Base-by-base conservation (phyloP, 1,140 invertebrate species). In the Magallana ariakensis region DNA sequence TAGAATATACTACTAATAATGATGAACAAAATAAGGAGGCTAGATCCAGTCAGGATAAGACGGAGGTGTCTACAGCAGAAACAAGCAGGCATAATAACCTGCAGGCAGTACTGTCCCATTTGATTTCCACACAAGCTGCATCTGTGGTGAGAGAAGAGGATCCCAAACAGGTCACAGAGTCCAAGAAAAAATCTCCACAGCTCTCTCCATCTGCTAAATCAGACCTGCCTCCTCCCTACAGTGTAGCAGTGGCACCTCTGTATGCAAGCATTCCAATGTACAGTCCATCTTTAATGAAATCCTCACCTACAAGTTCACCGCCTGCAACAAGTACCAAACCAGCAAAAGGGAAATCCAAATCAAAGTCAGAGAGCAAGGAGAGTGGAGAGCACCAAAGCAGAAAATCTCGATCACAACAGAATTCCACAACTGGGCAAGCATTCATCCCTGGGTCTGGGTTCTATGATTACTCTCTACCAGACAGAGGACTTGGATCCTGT, bases 401-500 rank as follows among this genome's bases (percentile, higher is more conserved):
- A 46, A 56, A 70, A 70, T 85, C 58, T 33, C 19, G 66, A n/a
- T 62, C 86, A 33, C 66, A 75, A 26, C 66, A 75, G 66, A 75
- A 26, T 75, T 75, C 81, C 54, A 55, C 56, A 55, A 2, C 81
- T n/a, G 16, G 26, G n/a, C 8, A 22, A 55, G 56, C 16, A 11
- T 75, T 75, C 33, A 22, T 75, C 22, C 22, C 86, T 86, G 87
- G 83, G 46, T 70, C 75, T 81, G 46, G 85, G 13, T 88, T 91
- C 1, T 94, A 94, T 86, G 92, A 94, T 81, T 94, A 94, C 80
- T 92, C 89, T 84, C 85, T 94, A 54, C 93, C 93, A 81, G 93
- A 94, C 58, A 88, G 93, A 46, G 93, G 93, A n/a, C 85, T 94
- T 15, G 91, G 92, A 10, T 33, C 86, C 3, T 85, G 89, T 16